phyloP scores from a whole-genome alignment of 2,113 vertebrate species.

The Hylia prasina region DNA sequence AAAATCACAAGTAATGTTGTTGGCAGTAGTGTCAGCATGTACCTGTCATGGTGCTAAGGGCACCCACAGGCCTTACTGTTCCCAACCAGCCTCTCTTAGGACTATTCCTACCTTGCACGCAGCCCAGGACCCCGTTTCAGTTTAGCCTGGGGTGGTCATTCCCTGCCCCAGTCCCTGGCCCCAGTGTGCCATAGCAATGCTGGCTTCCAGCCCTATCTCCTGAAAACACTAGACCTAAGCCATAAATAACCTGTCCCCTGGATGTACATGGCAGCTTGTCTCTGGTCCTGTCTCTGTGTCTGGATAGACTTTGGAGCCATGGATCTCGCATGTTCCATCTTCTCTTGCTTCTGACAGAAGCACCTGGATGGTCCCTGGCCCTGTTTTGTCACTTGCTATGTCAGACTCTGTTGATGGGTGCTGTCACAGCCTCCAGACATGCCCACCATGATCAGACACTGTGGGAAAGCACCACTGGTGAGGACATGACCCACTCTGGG shows the following conservation, averaged over 20 bases:
- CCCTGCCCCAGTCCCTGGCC: background rate
- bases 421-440: background rate
- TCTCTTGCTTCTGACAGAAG: background rate
- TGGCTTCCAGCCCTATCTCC: background rate
- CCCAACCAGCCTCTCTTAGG: background rate
- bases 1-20: background rate
- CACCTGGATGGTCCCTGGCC: background rate
- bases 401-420: background rate
- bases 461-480: background rate
- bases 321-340: background rate
- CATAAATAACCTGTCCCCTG: background rate
- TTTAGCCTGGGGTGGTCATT: background rate
- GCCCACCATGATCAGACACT: rapidly evolving
- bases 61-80: background rate
- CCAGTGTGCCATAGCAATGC: background rate
- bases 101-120: background rate
- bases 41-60: background rate
- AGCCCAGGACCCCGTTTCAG: background rate
- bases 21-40: background rate
- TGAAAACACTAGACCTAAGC: background rate
- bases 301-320: background rate
- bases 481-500: rapidly evolving
- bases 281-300: background rate
- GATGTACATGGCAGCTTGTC: background rate
- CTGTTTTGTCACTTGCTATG: background rate